These are phyloP conservation scores for Chrysemys picta DNA, from an alignment of 2,113 vertebrate genomes.

Conservation along the genomic window DNA sequence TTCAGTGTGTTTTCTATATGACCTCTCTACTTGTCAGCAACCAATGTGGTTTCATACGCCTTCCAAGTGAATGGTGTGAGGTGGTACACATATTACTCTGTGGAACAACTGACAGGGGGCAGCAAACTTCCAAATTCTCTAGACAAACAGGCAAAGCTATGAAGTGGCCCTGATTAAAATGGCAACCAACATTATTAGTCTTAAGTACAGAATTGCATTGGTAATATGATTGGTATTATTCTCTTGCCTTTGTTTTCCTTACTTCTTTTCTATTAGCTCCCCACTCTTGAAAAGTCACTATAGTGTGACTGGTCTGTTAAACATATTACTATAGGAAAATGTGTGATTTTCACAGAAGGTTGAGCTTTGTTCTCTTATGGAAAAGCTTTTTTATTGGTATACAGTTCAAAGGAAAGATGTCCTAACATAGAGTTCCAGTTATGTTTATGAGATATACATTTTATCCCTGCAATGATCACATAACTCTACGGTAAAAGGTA, in stretches of 20 bases:
- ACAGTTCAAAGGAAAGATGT: background rate
- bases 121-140: conserved; percentile 49
- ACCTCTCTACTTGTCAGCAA: background rate
- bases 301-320: background rate
- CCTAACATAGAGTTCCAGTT: background rate
- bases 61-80: background rate
- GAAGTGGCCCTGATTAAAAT: background rate
- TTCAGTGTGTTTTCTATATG: background rate
- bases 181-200: background rate
- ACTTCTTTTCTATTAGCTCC: background rate
- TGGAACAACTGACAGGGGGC: conserved; percentile 35
- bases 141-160: conserved; percentile 21
- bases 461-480: background rate
- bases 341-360: background rate
- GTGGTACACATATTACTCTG: background rate
- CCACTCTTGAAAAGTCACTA: background rate
- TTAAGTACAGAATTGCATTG: background rate
- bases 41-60: background rate
- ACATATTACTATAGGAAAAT: background rate
- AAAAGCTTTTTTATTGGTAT: background rate
- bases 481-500: background rate
- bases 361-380: background rate
- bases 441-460: fast-evolving
- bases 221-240: background rate
- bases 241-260: background rate